phyloP scores from a whole-genome alignment of 2,113 vertebrate species.

The Anhinga rufa region DNA sequence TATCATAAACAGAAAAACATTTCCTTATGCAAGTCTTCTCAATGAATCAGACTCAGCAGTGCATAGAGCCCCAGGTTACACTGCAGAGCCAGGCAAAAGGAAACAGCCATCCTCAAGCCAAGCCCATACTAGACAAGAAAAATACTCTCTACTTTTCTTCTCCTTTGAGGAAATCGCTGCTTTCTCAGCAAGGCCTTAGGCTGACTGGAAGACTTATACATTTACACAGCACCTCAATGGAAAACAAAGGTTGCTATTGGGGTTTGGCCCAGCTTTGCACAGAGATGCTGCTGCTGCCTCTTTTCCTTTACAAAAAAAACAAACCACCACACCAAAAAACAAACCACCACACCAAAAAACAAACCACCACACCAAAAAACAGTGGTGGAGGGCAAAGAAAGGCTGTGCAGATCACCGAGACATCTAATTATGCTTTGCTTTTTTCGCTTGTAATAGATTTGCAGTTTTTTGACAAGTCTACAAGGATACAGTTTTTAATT shows the following conservation, averaged over 20 bases:
- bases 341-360: no score
- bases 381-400: neutral
- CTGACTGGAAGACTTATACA: neutral
- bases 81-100: neutral
- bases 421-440: neutral
- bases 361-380: neutral
- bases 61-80: neutral
- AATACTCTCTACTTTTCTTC: neutral
- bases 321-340: no score
- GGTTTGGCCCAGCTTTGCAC: neutral
- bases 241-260: neutral
- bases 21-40: neutral
- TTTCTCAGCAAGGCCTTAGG: neutral
- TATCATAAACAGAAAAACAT: neutral
- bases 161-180: neutral
- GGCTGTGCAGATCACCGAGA: neutral
- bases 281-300: neutral
- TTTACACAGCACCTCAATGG: neutral
- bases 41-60: neutral
- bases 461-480: neutral
- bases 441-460: neutral
- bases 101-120: neutral
- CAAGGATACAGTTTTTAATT: neutral
- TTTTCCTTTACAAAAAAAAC: neutral
- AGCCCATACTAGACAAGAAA: neutral